These are phyloP conservation scores for Lepisosteus oculatus DNA, from an alignment of 2,113 vertebrate genomes.

Conservation along the genomic window DNA sequence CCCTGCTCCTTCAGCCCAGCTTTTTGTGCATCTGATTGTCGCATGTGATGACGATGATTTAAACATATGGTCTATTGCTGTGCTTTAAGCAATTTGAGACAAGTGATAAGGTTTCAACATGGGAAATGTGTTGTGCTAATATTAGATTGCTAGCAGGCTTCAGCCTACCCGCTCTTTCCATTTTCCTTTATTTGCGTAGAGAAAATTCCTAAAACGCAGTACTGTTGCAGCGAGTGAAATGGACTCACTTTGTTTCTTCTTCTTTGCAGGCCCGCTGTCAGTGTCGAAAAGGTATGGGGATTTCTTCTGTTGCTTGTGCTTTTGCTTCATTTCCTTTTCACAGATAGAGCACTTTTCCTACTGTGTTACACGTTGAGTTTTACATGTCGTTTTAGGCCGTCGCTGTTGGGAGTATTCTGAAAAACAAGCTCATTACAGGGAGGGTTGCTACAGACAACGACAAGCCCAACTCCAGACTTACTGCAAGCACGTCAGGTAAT, in stretches of 20 bases:
- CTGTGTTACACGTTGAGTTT: neutral
- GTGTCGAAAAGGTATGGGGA: slow-evolving; percentile 72
- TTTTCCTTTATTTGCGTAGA: neutral
- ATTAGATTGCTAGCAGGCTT: slow-evolving; percentile 59
- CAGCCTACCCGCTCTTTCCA: slow-evolving; percentile 4
- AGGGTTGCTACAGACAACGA: slow-evolving; percentile 38
- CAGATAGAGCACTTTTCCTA: neutral
- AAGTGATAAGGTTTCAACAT: slow-evolving; percentile 59
- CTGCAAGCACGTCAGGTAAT: slow-evolving; percentile 42
- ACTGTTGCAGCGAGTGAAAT: neutral
- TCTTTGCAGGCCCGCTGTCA: slow-evolving; percentile 70
- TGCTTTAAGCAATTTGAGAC: slow-evolving; percentile 62
- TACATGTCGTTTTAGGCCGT: slow-evolving; percentile 51
- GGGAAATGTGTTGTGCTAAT: slow-evolving; percentile 72
- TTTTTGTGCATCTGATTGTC: slow-evolving; percentile 1
- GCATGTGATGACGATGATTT: slow-evolving; percentile 32
- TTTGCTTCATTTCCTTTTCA: slow-evolving; percentile 40
- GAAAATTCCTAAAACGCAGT: too few species aligned
- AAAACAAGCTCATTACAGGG: slow-evolving; percentile 34
- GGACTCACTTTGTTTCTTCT: slow-evolving; percentile 29
- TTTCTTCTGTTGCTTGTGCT: slow-evolving; percentile 21
- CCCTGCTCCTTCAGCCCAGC: neutral
- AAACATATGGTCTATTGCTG: slow-evolving; percentile 51
- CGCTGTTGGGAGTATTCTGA: slow-evolving; percentile 44
- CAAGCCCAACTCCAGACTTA: slow-evolving; percentile 38